A percentile compares a stretch with the other conserved stretches of the same genome.
phyloP scores from a whole-genome alignment of 2,888 invertebrate genomes.

The Philereme vetulata region DNA sequence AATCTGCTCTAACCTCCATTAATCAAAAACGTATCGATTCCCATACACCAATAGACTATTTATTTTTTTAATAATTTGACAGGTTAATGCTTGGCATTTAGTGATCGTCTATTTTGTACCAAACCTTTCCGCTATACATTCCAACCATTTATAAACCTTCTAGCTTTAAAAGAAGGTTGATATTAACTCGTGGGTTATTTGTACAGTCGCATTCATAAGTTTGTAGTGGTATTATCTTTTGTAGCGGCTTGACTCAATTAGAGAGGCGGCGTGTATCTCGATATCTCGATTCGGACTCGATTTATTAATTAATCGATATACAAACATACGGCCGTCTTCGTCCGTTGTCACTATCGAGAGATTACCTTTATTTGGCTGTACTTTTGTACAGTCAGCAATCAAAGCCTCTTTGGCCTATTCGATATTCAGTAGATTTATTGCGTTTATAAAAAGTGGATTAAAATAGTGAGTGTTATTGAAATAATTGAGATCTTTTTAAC shows the following conservation, averaged over 20 bases:
- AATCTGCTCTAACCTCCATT: conserved; percentile 74
- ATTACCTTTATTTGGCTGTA: conserved; percentile 49
- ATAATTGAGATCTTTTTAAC: too few species aligned
- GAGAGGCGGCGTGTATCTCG: conserved; percentile 78
- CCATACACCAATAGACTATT: conserved; percentile 69
- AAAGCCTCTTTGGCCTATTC: neutral
- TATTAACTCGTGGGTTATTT: conserved; percentile 23
- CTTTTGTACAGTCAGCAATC: conserved; percentile 10
- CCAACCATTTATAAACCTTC: conserved; percentile 23
- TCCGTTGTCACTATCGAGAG: conserved; percentile 68
- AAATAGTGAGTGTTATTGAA: too few species aligned
- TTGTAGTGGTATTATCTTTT: conserved; percentile 66
- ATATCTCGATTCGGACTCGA: conserved; percentile 74
- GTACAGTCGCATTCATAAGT: conserved; percentile 30
- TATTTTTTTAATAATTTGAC: conserved; percentile 76
- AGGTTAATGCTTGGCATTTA: conserved; percentile 81
- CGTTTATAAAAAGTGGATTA: too few species aligned
- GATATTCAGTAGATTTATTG: too few species aligned
- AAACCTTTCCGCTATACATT: conserved; percentile 29
- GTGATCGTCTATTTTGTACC: conserved; percentile 62
- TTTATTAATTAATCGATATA: conserved; percentile 84
- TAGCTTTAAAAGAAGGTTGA: conserved; percentile 26
- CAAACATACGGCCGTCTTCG: conserved; percentile 81
- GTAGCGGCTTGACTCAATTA: conserved; percentile 81
- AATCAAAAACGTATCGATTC: conserved; percentile 79